Conservation (phyloP, 2,888 invertebrate species). For the Rhaphigaster nebulosa region DNA sequence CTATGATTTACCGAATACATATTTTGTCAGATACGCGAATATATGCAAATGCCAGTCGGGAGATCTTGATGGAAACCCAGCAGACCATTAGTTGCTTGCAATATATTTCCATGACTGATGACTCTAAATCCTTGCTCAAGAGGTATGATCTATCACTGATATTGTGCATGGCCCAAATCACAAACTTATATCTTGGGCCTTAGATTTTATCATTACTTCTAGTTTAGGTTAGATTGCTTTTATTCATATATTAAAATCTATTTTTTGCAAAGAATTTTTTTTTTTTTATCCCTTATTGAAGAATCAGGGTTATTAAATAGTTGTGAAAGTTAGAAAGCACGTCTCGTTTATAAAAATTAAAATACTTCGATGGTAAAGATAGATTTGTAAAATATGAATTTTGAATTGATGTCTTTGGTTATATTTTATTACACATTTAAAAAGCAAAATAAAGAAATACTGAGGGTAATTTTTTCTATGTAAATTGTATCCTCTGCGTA, state of each 20-base stretch:
- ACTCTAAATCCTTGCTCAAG: neutral
- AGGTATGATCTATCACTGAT: neutral
- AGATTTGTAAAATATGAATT: neutral
- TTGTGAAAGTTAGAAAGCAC: too few species aligned
- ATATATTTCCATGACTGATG: neutral
- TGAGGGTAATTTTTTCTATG: neutral
- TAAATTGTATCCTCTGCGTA: neutral
- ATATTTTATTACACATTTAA: neutral
- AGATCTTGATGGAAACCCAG: neutral
- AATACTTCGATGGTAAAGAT: too few species aligned
- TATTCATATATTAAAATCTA: too few species aligned
- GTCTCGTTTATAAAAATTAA: too few species aligned
- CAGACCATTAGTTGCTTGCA: neutral
- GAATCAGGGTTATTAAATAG: too few species aligned
- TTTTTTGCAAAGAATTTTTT: too few species aligned
- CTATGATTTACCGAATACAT: neutral
- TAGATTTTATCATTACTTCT: too few species aligned
- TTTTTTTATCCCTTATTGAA: too few species aligned
- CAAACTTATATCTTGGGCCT: too few species aligned
- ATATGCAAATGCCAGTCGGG: neutral
- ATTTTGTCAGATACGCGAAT: neutral
- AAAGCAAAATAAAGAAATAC: neutral
- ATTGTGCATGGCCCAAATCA: too few species aligned
- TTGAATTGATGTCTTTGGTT: neutral
- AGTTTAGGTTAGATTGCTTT: too few species aligned